Base-by-base conservation (phyloP, 2,888 invertebrate species). In the Lordiphosa fenestrarum region DNA sequence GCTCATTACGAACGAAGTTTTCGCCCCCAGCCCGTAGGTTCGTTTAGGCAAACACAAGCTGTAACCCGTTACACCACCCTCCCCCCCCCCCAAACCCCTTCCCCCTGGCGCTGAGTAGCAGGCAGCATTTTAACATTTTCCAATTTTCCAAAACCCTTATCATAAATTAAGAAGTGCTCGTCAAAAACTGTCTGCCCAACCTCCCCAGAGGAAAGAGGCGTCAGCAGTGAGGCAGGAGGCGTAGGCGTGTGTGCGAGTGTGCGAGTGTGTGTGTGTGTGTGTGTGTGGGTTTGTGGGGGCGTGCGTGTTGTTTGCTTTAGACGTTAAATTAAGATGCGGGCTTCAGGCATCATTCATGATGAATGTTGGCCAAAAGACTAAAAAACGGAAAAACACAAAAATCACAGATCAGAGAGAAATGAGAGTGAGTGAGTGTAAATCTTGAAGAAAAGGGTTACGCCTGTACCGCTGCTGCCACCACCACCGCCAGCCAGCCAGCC, bases 91-190 rank as follows among this genome's bases (percentile, higher is more conserved):
- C 30, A 15, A 25, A 19, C 13, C 25, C n/a, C 38, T n/a, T 9
- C 10, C 23, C 19, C 25, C 42, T 15, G 15, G 13, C 10, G 37
- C 49, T 30, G n/a, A 33, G 72, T 63, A 51, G 60, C 71, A 63
- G 72, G 71, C 73, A 63, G 73, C 71, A 82, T 84, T 80, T 80
- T 74, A 84, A 84, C 80, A 81, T 83, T 82, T 82, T 82, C 84
- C 82, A 84, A 82, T 82, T 82, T 82, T 85, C 84, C 55, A 72
- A 75, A 85, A 86, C 85, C 86, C 86, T 86, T 85, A 85, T 85
- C 85, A 85, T 77, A 85, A 86, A 84, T 86, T 86, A 85, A 84
- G 74, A 81, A 84, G 63, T 71, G 75, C 82, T 86, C 84, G 80
- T 85, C 86, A 84, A 77, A 83, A 78, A 82, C 70, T 83, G 81